Base-by-base conservation (phyloP, 1,140 invertebrate genomes). In the Onthophagus taurus region DNA sequence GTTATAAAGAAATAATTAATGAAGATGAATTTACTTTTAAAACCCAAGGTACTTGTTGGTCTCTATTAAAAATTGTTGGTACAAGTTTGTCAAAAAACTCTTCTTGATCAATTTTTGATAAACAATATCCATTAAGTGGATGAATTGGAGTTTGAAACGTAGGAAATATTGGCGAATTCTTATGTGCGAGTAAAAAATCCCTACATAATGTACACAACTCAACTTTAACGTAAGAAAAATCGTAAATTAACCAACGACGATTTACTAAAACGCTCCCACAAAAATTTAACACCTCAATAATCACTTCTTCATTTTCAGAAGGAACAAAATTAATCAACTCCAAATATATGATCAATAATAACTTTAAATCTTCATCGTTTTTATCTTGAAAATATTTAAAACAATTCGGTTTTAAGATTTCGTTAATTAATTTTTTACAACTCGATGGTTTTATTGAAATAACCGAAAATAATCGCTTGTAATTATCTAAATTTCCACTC, bases 401-500 rank as follows among this genome's bases (percentile, higher is more conserved):
- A n/a, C 20, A 17, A 30, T 16, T 19, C 17, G 26, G 29, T 33
- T 16, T 44, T 4, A 31, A 16, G 18, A 31, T 30, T 21, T 21
- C 14, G 9, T 9, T 13, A 30, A 16, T 12, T 30, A 42, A 31
- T 18, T 31, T 31, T 17, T 14, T 7, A 3, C 20, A 21, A 31
- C 29, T 42, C 17, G 21, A 7, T 26, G 36, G 24, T 6, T 26
- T 14, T 29, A 6, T 16, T n/a, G 14, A 23, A 14, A 26, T 13
- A 29, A 35, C 20, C 13, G 48, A 35, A 24, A 59, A 52, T 9
- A 63, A 30, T 34, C 50, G 34, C 4, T 42, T 29, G 46, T 55
- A 56, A 26, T 53, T 49, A n/a, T 42, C n/a, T 13, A 49, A 12
- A 45, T 53, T 59, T 30, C 51, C 42, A 16, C n/a, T 33, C 34